A percentile compares a stretch with the other conserved stretches of the same genome.
Conservation (phyloP, 2,888 invertebrate genomes). For the Strigamia crassipes region DNA sequence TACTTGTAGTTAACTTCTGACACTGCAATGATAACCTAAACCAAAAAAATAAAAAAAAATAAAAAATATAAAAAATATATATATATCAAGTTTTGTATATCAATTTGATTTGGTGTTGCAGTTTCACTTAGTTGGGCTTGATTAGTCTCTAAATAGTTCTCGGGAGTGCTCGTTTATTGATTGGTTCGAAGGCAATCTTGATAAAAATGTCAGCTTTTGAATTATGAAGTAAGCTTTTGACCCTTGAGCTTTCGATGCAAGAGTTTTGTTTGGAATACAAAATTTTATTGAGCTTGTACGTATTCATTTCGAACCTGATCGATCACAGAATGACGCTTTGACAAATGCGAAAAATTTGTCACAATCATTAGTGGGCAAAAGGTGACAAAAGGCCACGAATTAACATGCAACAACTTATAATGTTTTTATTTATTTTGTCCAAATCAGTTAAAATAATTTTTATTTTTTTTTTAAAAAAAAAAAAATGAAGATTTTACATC, state of each 20-base stretch:
- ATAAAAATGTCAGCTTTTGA: not conserved
- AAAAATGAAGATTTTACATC: too few relatives aligned
- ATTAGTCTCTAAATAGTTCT: not conserved
- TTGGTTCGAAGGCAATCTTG: not conserved
- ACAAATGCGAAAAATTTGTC: not conserved
- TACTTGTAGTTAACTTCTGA: not conserved
- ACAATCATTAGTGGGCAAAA: not conserved
- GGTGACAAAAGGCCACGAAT: too few relatives aligned
- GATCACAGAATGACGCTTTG: not conserved
- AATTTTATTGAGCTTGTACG: conserved; percentile 8
- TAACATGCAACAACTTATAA: too few relatives aligned
- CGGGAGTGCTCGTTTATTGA: not conserved
- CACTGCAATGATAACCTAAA: not conserved
- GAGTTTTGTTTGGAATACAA: conserved; percentile 2
- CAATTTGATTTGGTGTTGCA: too few relatives aligned
- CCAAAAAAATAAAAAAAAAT: not conserved
- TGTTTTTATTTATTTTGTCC: too few relatives aligned
- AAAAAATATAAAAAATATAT: too few relatives aligned
- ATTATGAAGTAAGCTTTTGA: not conserved
- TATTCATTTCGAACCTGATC: not conserved
- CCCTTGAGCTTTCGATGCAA: not conserved
- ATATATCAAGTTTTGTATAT: too few relatives aligned
- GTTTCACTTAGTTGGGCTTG: too few relatives aligned
- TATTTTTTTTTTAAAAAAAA: too few relatives aligned
- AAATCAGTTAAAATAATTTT: too few relatives aligned